Percentiles rank a stretch among this genome's conserved stretches.
Evolutionary conservation across 1,140 invertebrate species (phyloP).

Genomic region (Mizuhopecten yessoensis): DNA sequence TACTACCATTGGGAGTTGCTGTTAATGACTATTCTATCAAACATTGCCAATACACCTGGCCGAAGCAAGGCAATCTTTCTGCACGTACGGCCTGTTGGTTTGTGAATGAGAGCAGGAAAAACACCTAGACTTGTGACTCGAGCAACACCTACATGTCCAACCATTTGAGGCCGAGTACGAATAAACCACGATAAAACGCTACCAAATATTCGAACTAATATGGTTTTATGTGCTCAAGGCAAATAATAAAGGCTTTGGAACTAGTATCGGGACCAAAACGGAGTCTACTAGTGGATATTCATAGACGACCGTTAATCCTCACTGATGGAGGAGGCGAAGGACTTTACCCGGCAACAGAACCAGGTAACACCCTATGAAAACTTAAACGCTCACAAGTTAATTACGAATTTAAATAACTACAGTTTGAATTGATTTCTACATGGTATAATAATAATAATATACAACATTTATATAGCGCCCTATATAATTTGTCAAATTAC

Average conservation of each 20-base stretch:
- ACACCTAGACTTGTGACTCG: neutral
- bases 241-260: neutral
- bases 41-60: slow-evolving; percentile 7
- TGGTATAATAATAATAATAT: no score
- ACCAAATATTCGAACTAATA: neutral
- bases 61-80: neutral
- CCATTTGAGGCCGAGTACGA: neutral
- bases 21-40: slow-evolving; percentile 2
- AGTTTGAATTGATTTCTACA: no score
- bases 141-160: neutral
- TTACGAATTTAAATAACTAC: neutral
- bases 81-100: neutral
- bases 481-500: no score
- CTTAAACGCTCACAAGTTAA: neutral
- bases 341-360: neutral
- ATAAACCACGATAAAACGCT: neutral
- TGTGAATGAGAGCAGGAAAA: neutral
- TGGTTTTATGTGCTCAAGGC: neutral
- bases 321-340: neutral
- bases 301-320: neutral
- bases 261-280: no score
- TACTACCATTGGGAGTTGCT: neutral
- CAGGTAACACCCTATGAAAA: neutral
- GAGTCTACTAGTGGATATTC: neutral
- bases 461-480: no score